Base-by-base conservation (phyloP, 2,113 vertebrate species). In the Microcebus tavaratra region DNA sequence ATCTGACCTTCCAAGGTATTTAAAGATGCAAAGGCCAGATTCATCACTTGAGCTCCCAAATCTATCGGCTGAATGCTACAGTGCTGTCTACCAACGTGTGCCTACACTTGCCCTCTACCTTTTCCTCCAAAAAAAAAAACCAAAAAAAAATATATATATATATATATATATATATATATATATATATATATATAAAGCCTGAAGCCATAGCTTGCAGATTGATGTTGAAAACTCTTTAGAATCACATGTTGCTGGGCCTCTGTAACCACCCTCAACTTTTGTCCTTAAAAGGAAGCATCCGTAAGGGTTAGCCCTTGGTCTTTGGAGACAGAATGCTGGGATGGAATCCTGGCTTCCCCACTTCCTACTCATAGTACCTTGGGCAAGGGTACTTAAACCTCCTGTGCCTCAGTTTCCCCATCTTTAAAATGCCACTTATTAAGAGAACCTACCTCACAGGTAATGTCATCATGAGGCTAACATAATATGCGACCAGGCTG, bases 1-100 rank as follows among this genome's bases (percentile, higher is more conserved):
- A 94, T 80, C 94, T 97, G 98, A 98, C 98, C 98, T 98, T 98
- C 97, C 78, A 31, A 97, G 94, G 73, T 98, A 96, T 98, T 97
- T 97, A 97, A 97, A 95, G 96, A 97, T 97, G 88, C 95, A 96
- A 98, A 98, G 97, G 97, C 94, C 97, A 97, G 78, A 92, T 57
- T 92, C 96, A 93, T 92, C 95, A 95, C 91, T 73, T 57, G 81
- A 95, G 95, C 57, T 96, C 81, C 96, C 94, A 72, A 23, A 92
- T n/a, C 96, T 85, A 39, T 21, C 1, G 1, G 80, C 61, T 59
- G 94, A 90, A 97, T 87, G 90, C 83, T 86, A 89, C 2, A 27
- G 13, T 6, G 65, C 79, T 93, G 6, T 91, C 93, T 36, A 79
- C 85, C 63, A 73, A 20, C 20, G 2, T 4, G 31, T 7, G 39